Conservation (phyloP, 2,888 invertebrate species). For the Bellardia bayeri region DNA sequence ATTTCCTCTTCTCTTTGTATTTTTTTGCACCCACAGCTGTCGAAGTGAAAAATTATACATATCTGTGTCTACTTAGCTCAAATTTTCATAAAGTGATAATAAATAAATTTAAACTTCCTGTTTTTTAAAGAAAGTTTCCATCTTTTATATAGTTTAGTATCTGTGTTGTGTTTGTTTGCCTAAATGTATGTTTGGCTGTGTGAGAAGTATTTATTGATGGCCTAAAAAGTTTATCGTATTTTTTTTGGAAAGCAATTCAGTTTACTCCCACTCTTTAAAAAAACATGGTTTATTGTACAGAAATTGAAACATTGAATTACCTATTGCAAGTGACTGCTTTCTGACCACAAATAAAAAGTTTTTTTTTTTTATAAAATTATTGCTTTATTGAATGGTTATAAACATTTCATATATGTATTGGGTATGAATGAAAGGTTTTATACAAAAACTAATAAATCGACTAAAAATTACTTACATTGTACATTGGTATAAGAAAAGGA, state of each 20-base stretch:
- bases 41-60: slow-evolving; percentile 49
- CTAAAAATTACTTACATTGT: no score
- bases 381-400: background rate
- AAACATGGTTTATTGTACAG: background rate
- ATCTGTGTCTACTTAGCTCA: background rate
- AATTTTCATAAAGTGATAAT: slow-evolving; percentile 52
- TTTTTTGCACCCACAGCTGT: slow-evolving; percentile 44
- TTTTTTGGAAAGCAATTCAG: slow-evolving; percentile 18
- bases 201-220: slow-evolving; percentile 10
- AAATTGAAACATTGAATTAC: background rate
- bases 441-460: no score
- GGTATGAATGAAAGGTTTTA: background rate
- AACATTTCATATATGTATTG: background rate
- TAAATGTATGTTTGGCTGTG: background rate
- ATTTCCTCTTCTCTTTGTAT: background rate
- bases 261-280: background rate
- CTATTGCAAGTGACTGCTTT: background rate
- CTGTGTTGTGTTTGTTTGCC: background rate
- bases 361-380: background rate
- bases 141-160: background rate
- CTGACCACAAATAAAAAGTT: slow-evolving; percentile 4
- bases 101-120: slow-evolving; percentile 64
- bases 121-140: slow-evolving; percentile 25
- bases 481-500: no score
- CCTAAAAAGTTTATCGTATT: slow-evolving; percentile 39